Evolutionary conservation across 2,797 vertebrate genomes (phyloP).

Genomic region (Macroramphosus scolopax): DNA sequence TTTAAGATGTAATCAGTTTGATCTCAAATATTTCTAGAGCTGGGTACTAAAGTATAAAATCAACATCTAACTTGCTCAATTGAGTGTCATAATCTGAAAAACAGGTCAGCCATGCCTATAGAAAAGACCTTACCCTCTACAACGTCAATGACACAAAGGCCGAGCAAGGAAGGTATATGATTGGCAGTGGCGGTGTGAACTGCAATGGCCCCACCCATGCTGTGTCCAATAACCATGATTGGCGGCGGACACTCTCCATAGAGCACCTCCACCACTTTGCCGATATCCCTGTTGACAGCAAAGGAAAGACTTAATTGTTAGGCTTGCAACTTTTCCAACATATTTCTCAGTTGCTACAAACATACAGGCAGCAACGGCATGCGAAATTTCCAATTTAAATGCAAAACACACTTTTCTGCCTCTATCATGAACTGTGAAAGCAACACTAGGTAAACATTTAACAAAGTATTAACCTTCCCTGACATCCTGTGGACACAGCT

Average conservation of each 20-base stretch:
- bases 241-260: conserved; percentile 93
- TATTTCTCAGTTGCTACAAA: not conserved
- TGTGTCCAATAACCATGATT: conserved; percentile 97
- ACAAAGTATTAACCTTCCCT: not conserved
- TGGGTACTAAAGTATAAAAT: not conserved
- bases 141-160: conserved; percentile 96
- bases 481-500: not conserved
- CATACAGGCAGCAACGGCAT: not conserved
- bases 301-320: not conserved
- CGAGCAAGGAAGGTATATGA: conserved; percentile 88
- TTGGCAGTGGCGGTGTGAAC: conserved; percentile 90
- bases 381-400: too few species aligned
- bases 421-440: not conserved
- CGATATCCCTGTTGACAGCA: conserved; percentile 82
- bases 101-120: too few species aligned
- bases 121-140: conserved; percentile 86
- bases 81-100: too few species aligned
- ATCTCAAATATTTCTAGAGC: not conserved
- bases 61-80: not conserved
- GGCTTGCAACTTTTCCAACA: not conserved
- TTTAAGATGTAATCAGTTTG: too few species aligned
- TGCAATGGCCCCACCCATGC: conserved; percentile 98
- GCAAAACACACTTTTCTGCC: too few species aligned
- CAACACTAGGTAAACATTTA: conserved; percentile 11
- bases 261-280: conserved; percentile 90